Evolutionary conservation across 2,888 invertebrate genomes (phyloP), one percentile per base, ranked within the genome.

Genomic region (Eupithecia tripunctaria): DNA sequence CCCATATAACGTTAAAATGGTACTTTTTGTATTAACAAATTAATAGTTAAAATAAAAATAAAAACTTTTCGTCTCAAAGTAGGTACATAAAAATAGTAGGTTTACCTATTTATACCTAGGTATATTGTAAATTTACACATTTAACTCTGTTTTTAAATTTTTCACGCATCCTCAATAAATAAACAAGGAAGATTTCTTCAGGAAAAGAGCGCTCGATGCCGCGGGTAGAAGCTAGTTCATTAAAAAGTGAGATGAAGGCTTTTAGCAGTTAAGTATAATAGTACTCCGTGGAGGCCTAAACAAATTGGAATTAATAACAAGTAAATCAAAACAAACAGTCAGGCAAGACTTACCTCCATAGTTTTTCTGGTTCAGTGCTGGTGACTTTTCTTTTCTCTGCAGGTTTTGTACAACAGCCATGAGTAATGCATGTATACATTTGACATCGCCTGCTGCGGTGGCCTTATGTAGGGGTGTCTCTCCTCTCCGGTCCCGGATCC

Each of bases 381-480:
- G 81, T 88, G 91, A 88, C 83, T 85, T 84, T 88, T n/a, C n/a
- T n/a, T 86, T 91, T 91, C 87, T 90, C 82, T 85, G 84, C 7
- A 86, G 76, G 78, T 80, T 85, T 73, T 86, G 89, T 12, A 86
- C 86, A 1, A 97, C 95, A 1, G 97, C 96, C 73, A 96, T 95
- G 1, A 97, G 96, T 62, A 99, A 93, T 0, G 97, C 97, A 81
- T 96, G 95, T 12, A 97, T 96, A 84, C 97, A 97, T 59, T 96
- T 95, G 43, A 96, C 83, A 85, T 97, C 96, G 10, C 97, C 97
- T 25, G 95, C 93, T 74, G 95, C 93, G 72, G 97, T 97, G 0
- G 98, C 98, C 74, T 98, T 94, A 88, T 99, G 99, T 10, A 99
- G 91, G 0, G 98, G 96, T 0, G 98, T 98, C 88, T 98, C 97